A percentile compares a stretch with the other conserved stretches of the same genome.
Evolutionary conservation across 2,797 vertebrate genomes (phyloP).

Genomic region (Muscicapa striata): DNA sequence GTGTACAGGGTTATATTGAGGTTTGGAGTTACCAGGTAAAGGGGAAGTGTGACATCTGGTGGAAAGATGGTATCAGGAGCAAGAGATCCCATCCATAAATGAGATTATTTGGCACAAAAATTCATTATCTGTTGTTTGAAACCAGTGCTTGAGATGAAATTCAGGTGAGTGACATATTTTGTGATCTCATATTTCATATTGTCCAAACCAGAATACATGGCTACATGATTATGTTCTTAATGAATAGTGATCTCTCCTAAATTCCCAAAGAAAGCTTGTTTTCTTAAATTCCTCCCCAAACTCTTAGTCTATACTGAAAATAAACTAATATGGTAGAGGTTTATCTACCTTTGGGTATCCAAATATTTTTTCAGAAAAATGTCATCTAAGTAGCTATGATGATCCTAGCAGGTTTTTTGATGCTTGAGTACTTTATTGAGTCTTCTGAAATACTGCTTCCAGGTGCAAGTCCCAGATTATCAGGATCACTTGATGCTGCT

Average conservation of each 20-base stretch:
- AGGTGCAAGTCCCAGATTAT: not conserved
- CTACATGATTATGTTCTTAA: not conserved
- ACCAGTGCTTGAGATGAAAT: not conserved
- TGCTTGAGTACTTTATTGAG: not conserved
- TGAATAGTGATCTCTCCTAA: not conserved
- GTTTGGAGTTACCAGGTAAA: not conserved
- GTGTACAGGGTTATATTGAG: not conserved
- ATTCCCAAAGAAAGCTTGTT: not conserved
- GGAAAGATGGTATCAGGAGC: slow-evolving; percentile 49
- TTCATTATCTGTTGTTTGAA: not conserved
- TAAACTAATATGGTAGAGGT: not conserved
- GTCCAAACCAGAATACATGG: not conserved
- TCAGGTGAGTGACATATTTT: not conserved
- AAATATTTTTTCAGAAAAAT: not conserved
- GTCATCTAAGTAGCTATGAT: not conserved
- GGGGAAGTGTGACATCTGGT: slow-evolving; percentile 68
- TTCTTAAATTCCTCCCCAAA: not conserved
- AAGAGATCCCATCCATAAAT: not conserved
- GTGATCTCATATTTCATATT: not conserved
- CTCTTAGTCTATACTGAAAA: not conserved
- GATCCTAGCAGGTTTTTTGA: not conserved
- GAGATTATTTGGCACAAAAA: not conserved
- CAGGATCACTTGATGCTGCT: not conserved
- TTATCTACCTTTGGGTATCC: not conserved
- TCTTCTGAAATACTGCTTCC: not conserved